A percentile compares a stretch with the other conserved stretches of the same genome.
Conservation (phyloP, 1,140 invertebrate genomes). For the Macrocentrus cingulum region DNA sequence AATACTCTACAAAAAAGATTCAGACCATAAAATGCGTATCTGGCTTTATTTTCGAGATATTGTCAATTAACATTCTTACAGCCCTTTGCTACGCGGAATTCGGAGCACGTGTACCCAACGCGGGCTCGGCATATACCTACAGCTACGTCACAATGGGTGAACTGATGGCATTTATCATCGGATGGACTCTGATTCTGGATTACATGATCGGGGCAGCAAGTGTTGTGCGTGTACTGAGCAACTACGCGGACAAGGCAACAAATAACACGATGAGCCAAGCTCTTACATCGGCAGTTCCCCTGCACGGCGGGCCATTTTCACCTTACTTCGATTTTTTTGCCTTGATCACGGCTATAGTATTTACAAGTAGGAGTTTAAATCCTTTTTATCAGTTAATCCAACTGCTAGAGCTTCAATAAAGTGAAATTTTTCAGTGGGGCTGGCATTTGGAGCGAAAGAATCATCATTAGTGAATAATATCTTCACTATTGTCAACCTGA, state of each 20-base stretch:
- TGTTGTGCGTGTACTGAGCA: constrained; percentile 73
- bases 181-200: constrained; percentile 89
- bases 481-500: constrained; percentile 73
- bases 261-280: constrained; percentile 64
- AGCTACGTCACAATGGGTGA: constrained; percentile 89
- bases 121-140: constrained; percentile 87
- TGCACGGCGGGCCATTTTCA: constrained; percentile 58
- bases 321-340: constrained; percentile 73
- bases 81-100: constrained; percentile 88
- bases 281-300: constrained; percentile 63
- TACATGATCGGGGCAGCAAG: constrained; percentile 84
- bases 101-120: constrained; percentile 81
- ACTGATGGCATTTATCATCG: constrained; percentile 75
- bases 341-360: constrained; percentile 61
- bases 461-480: constrained; percentile 75
- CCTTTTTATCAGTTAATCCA: too few relatives aligned
- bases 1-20: too few relatives aligned
- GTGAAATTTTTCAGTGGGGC: constrained; percentile 42
- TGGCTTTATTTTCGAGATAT: too few relatives aligned
- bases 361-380: constrained; percentile 56
- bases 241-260: constrained; percentile 71
- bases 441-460: constrained; percentile 74
- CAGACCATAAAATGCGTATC: too few relatives aligned
- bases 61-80: constrained; percentile 43
- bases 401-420: neutral